Percentiles rank a stretch among this genome's conserved stretches.
Conservation (phyloP, 2,113 vertebrate genomes). For the Hystrix cristata region DNA sequence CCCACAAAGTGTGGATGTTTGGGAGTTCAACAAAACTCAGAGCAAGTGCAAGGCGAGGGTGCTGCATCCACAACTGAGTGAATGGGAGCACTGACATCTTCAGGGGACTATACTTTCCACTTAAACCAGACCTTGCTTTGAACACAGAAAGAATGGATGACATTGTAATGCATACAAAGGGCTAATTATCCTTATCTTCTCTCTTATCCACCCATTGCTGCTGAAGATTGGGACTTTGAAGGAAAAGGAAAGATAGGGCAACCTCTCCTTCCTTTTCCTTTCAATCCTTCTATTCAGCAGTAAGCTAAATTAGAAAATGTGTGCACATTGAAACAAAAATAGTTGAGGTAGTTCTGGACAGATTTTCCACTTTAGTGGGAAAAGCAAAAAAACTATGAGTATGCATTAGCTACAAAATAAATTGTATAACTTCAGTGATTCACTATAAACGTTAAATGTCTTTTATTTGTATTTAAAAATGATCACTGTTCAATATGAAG, state of each 20-base stretch:
- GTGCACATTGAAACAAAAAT: background rate
- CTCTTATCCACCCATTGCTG: background rate
- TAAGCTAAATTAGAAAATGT: background rate
- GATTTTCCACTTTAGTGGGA: background rate
- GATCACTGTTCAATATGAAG: background rate
- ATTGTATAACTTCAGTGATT: background rate
- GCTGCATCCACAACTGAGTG: background rate
- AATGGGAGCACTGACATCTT: background rate
- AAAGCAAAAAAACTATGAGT: background rate
- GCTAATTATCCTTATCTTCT: background rate
- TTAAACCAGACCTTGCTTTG: background rate
- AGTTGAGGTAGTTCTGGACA: background rate
- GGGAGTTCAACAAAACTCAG: background rate
- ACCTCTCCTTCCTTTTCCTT: background rate
- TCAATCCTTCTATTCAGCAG: background rate
- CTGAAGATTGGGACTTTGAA: background rate
- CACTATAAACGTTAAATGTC: background rate
- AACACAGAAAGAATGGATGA: background rate
- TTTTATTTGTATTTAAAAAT: constrained; percentile 48
- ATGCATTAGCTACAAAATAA: background rate
- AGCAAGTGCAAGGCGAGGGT: background rate
- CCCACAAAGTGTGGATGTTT: background rate
- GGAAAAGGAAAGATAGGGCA: background rate
- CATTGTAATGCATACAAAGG: background rate
- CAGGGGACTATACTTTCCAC: too few species aligned